phyloP scores from a whole-genome alignment of 2,888 invertebrate species.

The Pseudococcus viburni region DNA sequence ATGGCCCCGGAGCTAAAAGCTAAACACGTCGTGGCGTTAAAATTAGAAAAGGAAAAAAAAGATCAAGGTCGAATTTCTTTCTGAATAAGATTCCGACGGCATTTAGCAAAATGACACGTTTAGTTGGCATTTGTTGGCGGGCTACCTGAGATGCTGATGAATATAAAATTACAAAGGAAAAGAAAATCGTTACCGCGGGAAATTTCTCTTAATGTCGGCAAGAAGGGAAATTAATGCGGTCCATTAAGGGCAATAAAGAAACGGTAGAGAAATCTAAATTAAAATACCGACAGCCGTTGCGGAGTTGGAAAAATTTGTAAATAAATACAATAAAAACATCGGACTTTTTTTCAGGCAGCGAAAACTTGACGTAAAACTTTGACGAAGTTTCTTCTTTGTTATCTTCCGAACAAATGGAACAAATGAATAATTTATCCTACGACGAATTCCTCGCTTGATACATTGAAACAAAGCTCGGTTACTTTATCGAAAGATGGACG shows the following conservation, averaged over 20 bases:
- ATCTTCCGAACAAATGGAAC: constrained; percentile 1
- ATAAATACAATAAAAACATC: constrained; percentile 6
- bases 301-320: not conserved
- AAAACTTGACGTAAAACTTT: constrained; percentile 19
- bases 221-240: not conserved
- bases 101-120: constrained; percentile 2
- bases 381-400: constrained; percentile 14
- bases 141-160: not conserved
- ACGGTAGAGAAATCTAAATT: not conserved
- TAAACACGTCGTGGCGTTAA: not conserved
- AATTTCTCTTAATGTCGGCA: not conserved
- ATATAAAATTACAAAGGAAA: not conserved
- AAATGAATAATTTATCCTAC: constrained; percentile 45
- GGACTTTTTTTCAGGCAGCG: not conserved
- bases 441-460: not conserved
- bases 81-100: not conserved
- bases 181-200: too few species aligned
- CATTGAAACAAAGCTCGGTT: constrained; percentile 26
- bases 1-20: not conserved
- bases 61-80: constrained; percentile 26
- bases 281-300: constrained; percentile 2
- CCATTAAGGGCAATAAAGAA: constrained; percentile 13
- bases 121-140: constrained; percentile 2
- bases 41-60: constrained; percentile 12
- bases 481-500: not conserved